Evolutionary conservation across 2,888 invertebrate species (phyloP).

Genomic region (Idaea dimidiata): DNA sequence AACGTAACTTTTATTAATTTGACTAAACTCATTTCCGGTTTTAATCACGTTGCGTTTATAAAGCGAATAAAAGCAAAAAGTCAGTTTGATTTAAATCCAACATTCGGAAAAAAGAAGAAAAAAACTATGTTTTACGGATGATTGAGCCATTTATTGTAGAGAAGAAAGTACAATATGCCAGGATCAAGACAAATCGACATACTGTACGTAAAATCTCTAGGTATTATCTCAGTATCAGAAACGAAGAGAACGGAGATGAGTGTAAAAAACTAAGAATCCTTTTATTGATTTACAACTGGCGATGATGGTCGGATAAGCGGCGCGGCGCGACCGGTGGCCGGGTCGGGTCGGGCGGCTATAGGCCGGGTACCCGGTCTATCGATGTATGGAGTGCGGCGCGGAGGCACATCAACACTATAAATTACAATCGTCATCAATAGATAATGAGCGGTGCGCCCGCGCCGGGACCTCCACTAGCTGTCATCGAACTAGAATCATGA

Average conservation of each 20-base stretch:
- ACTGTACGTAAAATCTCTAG: not conserved
- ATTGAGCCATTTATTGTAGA: no score
- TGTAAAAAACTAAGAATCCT: conserved; percentile 32
- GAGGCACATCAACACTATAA: conserved; percentile 10
- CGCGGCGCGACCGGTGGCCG: not conserved
- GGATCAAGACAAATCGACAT: not conserved
- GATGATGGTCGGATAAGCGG: conserved; percentile 34
- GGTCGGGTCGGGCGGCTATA: conserved; percentile 2
- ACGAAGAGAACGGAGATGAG: conserved; percentile 2
- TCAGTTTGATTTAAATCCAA: no score
- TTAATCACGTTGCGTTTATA: no score
- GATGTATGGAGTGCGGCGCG: conserved; percentile 6
- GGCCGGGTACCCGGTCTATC: not conserved
- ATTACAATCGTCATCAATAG: conserved; percentile 16
- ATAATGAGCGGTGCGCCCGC: conserved; percentile 4
- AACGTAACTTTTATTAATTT: no score
- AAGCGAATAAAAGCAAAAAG: no score
- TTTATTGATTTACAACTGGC: conserved; percentile 64
- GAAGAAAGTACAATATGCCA: not conserved
- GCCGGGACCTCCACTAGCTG: not conserved
- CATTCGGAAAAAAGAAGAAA: no score
- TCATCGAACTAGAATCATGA: not conserved
- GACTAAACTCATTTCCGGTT: no score
- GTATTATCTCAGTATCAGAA: not conserved
- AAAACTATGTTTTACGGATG: no score